A percentile compares a stretch with the other conserved stretches of the same genome.
These are phyloP conservation scores for Ips nitidus DNA, from an alignment of 1,140 invertebrate genomes.

Conservation along the genomic window DNA sequence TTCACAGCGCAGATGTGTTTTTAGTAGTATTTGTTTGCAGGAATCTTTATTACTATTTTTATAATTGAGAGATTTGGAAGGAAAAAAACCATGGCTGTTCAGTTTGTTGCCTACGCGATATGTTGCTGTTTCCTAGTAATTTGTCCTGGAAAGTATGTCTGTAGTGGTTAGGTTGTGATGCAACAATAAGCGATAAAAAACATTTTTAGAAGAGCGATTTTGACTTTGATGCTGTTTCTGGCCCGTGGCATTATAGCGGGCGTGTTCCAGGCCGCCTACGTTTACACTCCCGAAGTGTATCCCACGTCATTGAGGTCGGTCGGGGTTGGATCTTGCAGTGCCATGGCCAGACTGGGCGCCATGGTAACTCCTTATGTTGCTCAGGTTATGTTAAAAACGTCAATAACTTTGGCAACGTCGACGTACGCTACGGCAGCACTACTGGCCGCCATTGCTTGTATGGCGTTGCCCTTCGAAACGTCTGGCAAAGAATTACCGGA, in stretches of 20 bases:
- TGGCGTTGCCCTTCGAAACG: conserved; percentile 80
- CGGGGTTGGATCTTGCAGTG: conserved; percentile 86
- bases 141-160: conserved; percentile 70
- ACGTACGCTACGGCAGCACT: conserved; percentile 75
- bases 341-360: conserved; percentile 87
- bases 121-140: conserved; percentile 81
- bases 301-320: conserved; percentile 85
- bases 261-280: conserved; percentile 92
- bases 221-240: conserved; percentile 85
- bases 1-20: conserved; percentile 2
- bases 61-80: conserved; percentile 89
- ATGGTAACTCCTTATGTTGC: conserved; percentile 93
- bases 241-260: conserved; percentile 91
- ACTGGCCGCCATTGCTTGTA: conserved; percentile 69
- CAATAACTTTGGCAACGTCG: conserved; percentile 68
- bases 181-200: too few species aligned
- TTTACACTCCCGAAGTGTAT: conserved; percentile 95
- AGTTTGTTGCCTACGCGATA: conserved; percentile 83
- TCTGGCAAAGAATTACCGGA: conserved; percentile 71
- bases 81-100: conserved; percentile 92
- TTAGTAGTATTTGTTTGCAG: conserved; percentile 56
- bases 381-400: conserved; percentile 75
- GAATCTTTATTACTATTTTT: conserved; percentile 89
- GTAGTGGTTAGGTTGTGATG: not conserved
- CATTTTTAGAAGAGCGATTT: conserved; percentile 67